Conservation (phyloP, 2,113 vertebrate species). For the Condylura cristata region DNA sequence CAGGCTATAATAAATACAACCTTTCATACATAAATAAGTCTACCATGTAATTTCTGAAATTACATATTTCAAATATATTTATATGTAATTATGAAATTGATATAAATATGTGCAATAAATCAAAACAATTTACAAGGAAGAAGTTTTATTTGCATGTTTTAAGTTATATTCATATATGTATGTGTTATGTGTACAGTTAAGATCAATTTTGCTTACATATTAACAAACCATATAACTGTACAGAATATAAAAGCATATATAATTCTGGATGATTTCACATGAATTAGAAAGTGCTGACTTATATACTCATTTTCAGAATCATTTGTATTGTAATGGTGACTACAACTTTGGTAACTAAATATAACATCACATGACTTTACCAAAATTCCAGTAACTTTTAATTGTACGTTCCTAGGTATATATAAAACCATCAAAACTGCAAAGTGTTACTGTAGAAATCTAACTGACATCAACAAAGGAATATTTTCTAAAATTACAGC, state of each 20-base stretch:
- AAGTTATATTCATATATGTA: not conserved
- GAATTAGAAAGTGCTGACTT: not conserved
- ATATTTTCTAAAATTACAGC: not conserved
- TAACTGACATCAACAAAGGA: not conserved
- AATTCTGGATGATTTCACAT: not conserved
- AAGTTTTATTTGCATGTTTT: not conserved
- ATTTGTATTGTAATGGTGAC: not conserved
- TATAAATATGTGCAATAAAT: not conserved
- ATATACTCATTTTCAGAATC: slow-evolving; percentile 31
- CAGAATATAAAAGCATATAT: not conserved
- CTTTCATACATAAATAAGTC: not conserved
- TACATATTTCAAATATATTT: slow-evolving; percentile 17
- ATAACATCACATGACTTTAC: not conserved
- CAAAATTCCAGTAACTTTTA: slow-evolving; percentile 25
- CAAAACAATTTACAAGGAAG: not conserved
- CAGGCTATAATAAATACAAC: not conserved
- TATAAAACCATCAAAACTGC: not conserved
- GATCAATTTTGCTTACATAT: slow-evolving; percentile 6
- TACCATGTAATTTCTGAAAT: not conserved
- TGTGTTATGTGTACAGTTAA: not conserved
- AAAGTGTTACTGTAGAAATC: slow-evolving; percentile 12
- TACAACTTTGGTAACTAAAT: not conserved
- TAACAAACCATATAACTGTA: not conserved
- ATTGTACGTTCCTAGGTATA: not conserved
- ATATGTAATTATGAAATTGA: not conserved